Conservation (phyloP, 2,113 vertebrate genomes). For the Campylomormyrus tamandua region DNA sequence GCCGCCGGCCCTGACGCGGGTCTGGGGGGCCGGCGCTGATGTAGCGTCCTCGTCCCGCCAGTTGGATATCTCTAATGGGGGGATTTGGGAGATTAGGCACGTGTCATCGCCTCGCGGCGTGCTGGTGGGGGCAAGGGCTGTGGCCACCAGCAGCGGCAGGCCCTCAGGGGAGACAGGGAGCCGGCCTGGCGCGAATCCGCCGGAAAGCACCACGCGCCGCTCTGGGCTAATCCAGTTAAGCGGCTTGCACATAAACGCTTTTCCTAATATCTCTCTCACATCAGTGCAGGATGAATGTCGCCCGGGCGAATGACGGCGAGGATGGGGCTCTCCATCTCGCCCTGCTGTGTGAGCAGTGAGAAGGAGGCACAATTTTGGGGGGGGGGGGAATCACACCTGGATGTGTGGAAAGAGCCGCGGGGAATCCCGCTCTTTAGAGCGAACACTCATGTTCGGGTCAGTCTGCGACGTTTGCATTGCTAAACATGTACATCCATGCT, state of each 20-base stretch:
- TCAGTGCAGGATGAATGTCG: background rate
- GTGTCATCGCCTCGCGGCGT: background rate
- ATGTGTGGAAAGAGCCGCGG: background rate
- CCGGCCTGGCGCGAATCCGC: background rate
- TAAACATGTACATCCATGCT: background rate
- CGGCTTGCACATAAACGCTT: slow-evolving; percentile 57
- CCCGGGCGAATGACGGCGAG: background rate
- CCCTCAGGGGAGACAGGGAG: background rate
- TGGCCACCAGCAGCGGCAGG: background rate
- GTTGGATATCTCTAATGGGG: background rate
- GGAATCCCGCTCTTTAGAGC: background rate
- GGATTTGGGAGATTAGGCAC: background rate
- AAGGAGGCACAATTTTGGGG: background rate
- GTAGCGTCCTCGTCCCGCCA: background rate
- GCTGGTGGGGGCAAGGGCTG: background rate
- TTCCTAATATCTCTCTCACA: slow-evolving; percentile 34
- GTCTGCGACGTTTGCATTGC: background rate
- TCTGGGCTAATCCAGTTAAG: slow-evolving; percentile 41
- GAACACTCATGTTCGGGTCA: background rate
- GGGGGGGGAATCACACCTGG: background rate
- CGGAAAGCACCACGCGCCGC: background rate
- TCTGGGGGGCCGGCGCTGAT: background rate
- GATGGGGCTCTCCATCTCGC: background rate
- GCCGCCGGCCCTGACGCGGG: background rate
- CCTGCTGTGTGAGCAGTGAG: background rate